Evolutionary conservation across 2,888 invertebrate species (phyloP).

Genomic region (Aproaerema taeniolella): DNA sequence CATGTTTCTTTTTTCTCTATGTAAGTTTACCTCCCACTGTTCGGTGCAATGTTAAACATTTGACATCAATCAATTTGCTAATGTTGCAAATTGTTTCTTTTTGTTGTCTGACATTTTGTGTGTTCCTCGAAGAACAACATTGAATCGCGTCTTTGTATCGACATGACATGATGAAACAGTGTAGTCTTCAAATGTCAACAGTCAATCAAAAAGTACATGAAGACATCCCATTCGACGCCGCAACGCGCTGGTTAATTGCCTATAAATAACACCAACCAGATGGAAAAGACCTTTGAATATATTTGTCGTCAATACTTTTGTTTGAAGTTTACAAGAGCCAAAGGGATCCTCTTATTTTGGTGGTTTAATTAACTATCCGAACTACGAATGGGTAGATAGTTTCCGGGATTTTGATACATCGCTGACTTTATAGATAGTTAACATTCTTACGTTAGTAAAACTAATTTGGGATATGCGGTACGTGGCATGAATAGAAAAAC

Average conservation of each 20-base stretch:
- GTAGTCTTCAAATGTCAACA: constrained; percentile 49
- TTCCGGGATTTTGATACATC: constrained; percentile 15
- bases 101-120: no score
- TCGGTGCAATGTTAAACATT: no score
- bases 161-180: constrained; percentile 22
- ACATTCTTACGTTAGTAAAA: constrained; percentile 3
- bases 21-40: no score
- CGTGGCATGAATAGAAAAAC: no score
- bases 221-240: constrained; percentile 34
- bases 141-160: constrained; percentile 12
- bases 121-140: no score
- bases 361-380: constrained; percentile 11
- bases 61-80: no score
- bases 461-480: constrained; percentile 2
- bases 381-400: constrained; percentile 15
- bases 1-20: no score
- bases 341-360: constrained; percentile 16
- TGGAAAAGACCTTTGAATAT: constrained; percentile 25
- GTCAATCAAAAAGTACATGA: constrained; percentile 54
- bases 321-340: constrained; percentile 6
- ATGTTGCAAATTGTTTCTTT: no score
- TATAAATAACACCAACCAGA: constrained; percentile 44
- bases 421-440: constrained; percentile 8
- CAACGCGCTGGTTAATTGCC: constrained; percentile 47
- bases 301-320: background rate